A percentile compares a stretch with the other conserved stretches of the same genome.
These are phyloP conservation scores for Drosophila multiciliata DNA, from an alignment of 2,888 invertebrate species.

Conservation along the genomic window DNA sequence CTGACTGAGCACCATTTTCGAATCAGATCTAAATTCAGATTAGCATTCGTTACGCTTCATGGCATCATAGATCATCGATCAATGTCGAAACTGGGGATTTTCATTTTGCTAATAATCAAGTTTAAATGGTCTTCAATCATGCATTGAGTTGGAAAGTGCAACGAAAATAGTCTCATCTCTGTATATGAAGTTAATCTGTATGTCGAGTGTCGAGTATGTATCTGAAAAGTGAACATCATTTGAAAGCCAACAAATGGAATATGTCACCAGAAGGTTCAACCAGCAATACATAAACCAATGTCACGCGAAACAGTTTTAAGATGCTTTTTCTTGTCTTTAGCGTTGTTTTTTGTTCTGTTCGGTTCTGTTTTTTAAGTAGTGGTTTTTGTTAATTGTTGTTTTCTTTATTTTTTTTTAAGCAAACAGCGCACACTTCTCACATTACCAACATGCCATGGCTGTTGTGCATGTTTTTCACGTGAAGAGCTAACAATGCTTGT, in stretches of 20 bases:
- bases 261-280: constrained; percentile 2
- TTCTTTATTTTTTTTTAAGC: constrained; percentile 10
- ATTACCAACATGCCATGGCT: constrained; percentile 51
- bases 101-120: not conserved
- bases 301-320: constrained; percentile 18
- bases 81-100: not conserved
- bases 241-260: constrained; percentile 9
- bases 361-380: constrained; percentile 4
- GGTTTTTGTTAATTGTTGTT: not conserved
- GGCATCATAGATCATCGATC: not conserved
- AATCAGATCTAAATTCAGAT: not conserved
- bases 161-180: not conserved
- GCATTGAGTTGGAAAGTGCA: not conserved
- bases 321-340: constrained; percentile 16
- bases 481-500: constrained; percentile 51
- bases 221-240: constrained; percentile 1
- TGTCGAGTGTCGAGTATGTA: not conserved
- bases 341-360: constrained; percentile 5
- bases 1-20: not conserved
- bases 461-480: constrained; percentile 61
- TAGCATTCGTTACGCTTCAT: not conserved
- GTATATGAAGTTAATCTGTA: not conserved
- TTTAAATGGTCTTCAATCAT: not conserved
- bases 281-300: constrained; percentile 13
- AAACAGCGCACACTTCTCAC: constrained; percentile 60